Conservation (phyloP, 2,888 invertebrate species). For the Eupithecia abbreviata region DNA sequence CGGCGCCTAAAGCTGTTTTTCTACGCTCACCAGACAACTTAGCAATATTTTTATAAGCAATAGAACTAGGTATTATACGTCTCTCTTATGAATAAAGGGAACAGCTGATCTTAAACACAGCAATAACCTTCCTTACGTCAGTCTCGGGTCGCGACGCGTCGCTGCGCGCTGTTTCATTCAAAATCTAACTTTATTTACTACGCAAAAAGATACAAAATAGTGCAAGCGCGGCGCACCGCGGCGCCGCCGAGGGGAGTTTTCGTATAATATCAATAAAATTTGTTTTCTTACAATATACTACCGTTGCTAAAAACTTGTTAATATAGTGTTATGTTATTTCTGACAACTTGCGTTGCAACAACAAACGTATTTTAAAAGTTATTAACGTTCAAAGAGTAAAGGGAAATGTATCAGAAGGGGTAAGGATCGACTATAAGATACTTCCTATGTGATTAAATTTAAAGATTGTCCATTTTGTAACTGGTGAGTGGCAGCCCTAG, state of each 20-base stretch:
- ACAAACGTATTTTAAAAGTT: not conserved
- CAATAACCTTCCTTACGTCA: not conserved
- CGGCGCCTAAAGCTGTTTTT: constrained; percentile 7
- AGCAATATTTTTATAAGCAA: not conserved
- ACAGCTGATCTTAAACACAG: not conserved
- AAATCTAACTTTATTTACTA: no score
- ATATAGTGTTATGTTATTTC: not conserved
- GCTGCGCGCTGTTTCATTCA: no score
- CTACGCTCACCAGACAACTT: not conserved
- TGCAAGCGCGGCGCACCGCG: no score
- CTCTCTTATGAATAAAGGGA: not conserved
- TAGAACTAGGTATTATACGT: not conserved
- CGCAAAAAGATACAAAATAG: no score
- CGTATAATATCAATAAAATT: no score
- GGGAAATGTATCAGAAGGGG: not conserved
- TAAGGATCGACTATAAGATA: not conserved
- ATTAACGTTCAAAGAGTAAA: not conserved
- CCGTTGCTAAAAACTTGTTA: not conserved
- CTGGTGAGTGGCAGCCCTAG: constrained; percentile 19
- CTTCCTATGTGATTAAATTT: not conserved
- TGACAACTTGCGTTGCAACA: not conserved
- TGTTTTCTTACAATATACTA: no score
- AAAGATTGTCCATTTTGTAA: not conserved
- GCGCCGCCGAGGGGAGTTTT: no score
- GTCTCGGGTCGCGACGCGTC: no score